Percentiles rank a stretch among this genome's conserved stretches.
Evolutionary conservation across 2,113 vertebrate species (phyloP).

Genomic region (Centropristis striata): DNA sequence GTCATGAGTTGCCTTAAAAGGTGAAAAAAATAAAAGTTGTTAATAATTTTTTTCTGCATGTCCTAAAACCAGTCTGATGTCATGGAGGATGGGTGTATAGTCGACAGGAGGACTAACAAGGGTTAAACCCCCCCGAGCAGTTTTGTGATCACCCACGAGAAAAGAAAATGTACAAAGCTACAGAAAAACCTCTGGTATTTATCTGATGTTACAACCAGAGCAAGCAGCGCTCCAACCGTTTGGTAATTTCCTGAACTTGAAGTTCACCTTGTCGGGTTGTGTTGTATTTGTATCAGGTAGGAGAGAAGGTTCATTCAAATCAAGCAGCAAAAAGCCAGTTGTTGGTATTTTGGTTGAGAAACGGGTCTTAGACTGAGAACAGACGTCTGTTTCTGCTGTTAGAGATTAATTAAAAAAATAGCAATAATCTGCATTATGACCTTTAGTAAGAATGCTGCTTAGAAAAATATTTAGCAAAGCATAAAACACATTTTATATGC

Average conservation of each 20-base stretch:
- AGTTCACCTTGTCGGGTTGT: not conserved
- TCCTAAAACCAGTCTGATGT: no score
- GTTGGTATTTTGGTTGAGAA: not conserved
- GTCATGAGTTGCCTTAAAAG: no score
- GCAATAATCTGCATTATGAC: no score
- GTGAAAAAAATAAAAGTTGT: no score
- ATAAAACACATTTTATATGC: no score
- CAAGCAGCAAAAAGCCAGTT: not conserved
- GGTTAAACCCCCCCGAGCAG: slow-evolving; percentile 21
- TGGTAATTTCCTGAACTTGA: not conserved
- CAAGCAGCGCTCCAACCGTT: not conserved
- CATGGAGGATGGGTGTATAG: no score
- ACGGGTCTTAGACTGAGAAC: not conserved
- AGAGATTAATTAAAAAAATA: no score
- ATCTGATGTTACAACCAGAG: no score
- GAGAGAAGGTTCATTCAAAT: not conserved
- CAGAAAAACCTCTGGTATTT: not conserved
- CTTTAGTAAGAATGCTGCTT: no score
- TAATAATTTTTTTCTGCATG: no score
- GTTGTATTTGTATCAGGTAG: not conserved
- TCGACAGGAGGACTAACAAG: no score
- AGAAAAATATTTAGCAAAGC: no score
- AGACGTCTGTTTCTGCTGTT: not conserved
- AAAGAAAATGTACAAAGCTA: not conserved
- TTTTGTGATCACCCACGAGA: not conserved